phyloP scores from a whole-genome alignment of 1,140 invertebrate genomes.

The Acromyrmex echinatior region DNA sequence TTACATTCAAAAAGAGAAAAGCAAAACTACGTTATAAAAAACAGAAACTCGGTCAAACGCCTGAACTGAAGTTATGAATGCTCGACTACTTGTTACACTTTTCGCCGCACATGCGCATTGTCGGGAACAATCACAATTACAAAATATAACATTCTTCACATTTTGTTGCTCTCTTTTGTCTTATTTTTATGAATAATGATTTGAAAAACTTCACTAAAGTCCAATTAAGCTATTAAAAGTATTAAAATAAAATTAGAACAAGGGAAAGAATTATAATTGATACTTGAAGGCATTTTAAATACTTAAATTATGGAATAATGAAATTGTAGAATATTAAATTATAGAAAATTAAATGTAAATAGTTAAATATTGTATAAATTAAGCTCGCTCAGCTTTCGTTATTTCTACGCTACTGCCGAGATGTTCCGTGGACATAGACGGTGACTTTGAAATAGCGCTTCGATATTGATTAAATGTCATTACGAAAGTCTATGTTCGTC shows the following conservation, averaged over 20 bases:
- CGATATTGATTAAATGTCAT: conserved; percentile 72
- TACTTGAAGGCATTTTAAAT: background rate
- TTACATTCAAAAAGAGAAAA: background rate
- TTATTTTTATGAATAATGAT: background rate
- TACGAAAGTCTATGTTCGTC: conserved; percentile 50
- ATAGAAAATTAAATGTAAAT: background rate
- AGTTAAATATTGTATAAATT: background rate
- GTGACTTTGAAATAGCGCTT: conserved; percentile 68
- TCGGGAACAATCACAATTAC: background rate
- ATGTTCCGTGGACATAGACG: background rate
- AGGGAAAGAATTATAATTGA: background rate
- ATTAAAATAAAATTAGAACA: background rate
- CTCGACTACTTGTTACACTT: conserved; percentile 59
- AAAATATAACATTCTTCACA: background rate
- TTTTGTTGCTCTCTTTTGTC: background rate
- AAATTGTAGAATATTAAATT: background rate
- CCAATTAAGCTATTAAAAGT: background rate
- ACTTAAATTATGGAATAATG: background rate
- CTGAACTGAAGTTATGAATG: conserved; percentile 8
- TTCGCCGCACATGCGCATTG: conserved; percentile 19
- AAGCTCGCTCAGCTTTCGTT: background rate
- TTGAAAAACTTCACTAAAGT: background rate
- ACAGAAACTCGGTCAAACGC: conserved; percentile 20
- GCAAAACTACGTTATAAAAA: background rate
- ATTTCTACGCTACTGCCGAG: background rate